Evolutionary conservation across 2,888 invertebrate species (phyloP).

Genomic region (Acrobasis repandana): DNA sequence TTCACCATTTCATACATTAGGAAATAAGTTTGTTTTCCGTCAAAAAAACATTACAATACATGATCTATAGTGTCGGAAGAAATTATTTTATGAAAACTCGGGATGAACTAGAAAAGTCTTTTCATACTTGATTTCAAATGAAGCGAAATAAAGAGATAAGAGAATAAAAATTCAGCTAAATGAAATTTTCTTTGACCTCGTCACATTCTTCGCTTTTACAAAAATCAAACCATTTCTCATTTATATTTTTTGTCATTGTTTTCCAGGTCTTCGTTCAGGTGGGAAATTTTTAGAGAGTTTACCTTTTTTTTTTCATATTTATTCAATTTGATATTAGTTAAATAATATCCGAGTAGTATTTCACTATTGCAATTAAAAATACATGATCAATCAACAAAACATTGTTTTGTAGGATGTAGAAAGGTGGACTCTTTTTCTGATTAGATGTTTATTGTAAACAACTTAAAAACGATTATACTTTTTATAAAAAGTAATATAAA

Average conservation of each 20-base stretch:
- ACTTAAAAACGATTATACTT: too few relatives aligned
- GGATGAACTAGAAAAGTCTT: not conserved
- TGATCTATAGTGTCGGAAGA: not conserved
- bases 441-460: too few relatives aligned
- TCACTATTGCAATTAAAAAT: too few relatives aligned
- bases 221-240: constrained; percentile 28
- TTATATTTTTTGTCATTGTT: constrained; percentile 39
- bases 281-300: not conserved
- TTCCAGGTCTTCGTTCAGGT: not conserved
- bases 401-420: too few relatives aligned
- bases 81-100: not conserved
- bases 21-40: not conserved
- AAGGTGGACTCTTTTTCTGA: too few relatives aligned
- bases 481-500: too few relatives aligned
- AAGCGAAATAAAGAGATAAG: constrained; percentile 29
- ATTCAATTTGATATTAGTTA: not conserved
- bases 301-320: not conserved
- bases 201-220: constrained; percentile 27
- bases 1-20: too few relatives aligned
- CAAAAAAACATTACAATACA: not conserved
- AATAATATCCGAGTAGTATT: too few relatives aligned
- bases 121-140: constrained; percentile 23
- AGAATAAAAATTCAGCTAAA: constrained; percentile 30
- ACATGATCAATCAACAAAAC: too few relatives aligned
- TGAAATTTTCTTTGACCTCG: constrained; percentile 33